A percentile compares a stretch with the other conserved stretches of the same genome.
Conservation (phyloP, 2,113 vertebrate genomes). For the Nothoprocta perdicaria region DNA sequence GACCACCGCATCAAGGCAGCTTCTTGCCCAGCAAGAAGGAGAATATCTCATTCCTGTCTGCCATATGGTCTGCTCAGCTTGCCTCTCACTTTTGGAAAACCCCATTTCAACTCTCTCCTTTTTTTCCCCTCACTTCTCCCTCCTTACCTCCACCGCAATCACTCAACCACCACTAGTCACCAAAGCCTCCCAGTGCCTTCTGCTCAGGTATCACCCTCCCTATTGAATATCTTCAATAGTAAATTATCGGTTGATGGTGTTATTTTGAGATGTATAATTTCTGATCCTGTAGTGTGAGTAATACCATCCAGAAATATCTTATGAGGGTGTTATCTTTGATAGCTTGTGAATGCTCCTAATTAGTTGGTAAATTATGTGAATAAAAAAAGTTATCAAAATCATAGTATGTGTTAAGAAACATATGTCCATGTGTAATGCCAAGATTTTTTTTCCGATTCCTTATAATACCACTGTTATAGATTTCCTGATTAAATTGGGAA, state of each 20-base stretch:
- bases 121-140: not conserved
- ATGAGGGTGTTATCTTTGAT: not conserved
- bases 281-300: not conserved
- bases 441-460: not conserved
- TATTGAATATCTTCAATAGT: not conserved
- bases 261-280: not conserved
- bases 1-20: not conserved
- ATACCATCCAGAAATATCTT: not conserved
- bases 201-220: not conserved
- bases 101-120: not conserved
- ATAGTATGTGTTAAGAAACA: not conserved
- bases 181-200: not conserved
- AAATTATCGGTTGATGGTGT: not conserved
- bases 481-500: not conserved
- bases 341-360: not conserved
- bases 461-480: not conserved
- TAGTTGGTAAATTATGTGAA: not conserved
- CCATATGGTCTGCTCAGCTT: not conserved
- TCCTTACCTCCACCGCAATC: not conserved
- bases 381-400: not conserved
- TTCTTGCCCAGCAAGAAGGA: not conserved
- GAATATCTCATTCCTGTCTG: not conserved
- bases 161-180: not conserved
- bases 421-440: not conserved
- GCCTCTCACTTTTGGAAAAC: not conserved